A percentile compares a stretch with the other conserved stretches of the same genome.
These are phyloP conservation scores for Euphydryas editha DNA, from an alignment of 2,888 invertebrate species.

Conservation along the genomic window DNA sequence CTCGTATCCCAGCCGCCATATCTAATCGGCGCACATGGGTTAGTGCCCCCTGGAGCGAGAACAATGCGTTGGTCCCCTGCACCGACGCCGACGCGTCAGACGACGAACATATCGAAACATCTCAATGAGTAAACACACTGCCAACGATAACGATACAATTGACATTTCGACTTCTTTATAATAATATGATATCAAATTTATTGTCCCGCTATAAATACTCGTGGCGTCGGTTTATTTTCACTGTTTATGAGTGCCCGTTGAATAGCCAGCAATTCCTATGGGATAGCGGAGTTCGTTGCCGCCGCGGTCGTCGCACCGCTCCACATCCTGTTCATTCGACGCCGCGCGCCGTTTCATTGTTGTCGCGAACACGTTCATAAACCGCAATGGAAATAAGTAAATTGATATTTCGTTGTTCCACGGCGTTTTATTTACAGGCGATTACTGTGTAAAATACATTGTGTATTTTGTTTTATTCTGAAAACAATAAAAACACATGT, in stretches of 20 bases:
- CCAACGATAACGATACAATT: conserved; percentile 23
- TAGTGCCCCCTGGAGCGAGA: conserved; percentile 78
- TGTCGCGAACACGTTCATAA: conserved; percentile 46
- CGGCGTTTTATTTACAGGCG: not conserved
- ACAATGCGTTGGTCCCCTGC: conserved; percentile 79
- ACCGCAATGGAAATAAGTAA: conserved; percentile 39
- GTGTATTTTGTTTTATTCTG: not conserved
- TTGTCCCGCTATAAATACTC: not conserved
- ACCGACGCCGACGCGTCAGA: conserved; percentile 35
- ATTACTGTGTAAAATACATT: not conserved
- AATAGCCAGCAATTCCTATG: conserved; percentile 47
- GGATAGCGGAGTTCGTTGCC: conserved; percentile 63
- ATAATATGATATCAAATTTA: conserved; percentile 1
- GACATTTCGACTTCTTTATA: conserved; percentile 11
- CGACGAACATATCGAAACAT: conserved; percentile 50
- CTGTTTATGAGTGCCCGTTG: conserved; percentile 15
- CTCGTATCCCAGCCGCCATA: conserved; percentile 59
- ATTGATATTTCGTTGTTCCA: conserved; percentile 29
- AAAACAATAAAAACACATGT: not conserved
- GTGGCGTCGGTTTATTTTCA: not conserved
- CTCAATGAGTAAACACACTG: conserved; percentile 38
- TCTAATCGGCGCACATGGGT: conserved; percentile 80
- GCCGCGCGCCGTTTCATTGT: conserved; percentile 64
- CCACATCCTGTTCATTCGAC: conserved; percentile 69
- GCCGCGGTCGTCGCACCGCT: conserved; percentile 67